Evolutionary conservation across 2,113 vertebrate species (phyloP).

Genomic region (Hydrolagus affinis): DNA sequence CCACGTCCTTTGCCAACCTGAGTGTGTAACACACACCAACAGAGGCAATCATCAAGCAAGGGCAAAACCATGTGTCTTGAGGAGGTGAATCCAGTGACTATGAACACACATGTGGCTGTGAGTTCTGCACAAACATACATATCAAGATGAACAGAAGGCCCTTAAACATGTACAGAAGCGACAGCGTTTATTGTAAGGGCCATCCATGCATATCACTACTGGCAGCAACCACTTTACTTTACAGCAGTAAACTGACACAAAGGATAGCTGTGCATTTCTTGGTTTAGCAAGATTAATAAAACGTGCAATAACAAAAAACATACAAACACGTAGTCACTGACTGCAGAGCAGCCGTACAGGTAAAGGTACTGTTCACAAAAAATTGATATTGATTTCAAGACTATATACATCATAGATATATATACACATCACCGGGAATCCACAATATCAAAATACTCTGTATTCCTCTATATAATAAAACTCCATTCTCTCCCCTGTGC

Average conservation of each 20-base stretch:
- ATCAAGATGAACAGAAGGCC: constrained; percentile 27
- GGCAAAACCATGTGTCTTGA: no score
- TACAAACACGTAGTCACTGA: constrained; percentile 92
- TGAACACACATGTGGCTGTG: not conserved
- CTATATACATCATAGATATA: constrained; percentile 95
- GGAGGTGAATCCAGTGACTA: no score
- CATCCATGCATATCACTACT: constrained; percentile 90
- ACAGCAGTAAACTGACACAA: constrained; percentile 90
- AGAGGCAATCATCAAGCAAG: no score
- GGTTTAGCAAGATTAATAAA: constrained; percentile 83
- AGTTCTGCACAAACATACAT: not conserved
- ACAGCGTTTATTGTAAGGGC: constrained; percentile 65
- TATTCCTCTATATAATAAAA: constrained; percentile 60
- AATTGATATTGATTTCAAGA: constrained; percentile 77
- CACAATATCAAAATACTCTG: constrained; percentile 92
- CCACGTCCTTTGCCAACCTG: no score
- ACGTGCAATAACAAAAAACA: constrained; percentile 84
- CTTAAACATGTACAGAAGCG: constrained; percentile 13
- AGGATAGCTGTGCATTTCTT: constrained; percentile 74
- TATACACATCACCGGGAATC: constrained; percentile 83
- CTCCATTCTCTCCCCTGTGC: constrained; percentile 53
- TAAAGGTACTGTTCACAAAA: constrained; percentile 80
- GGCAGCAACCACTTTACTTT: constrained; percentile 82
- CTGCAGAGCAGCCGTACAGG: constrained; percentile 83
- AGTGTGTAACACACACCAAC: no score